phyloP scores from a whole-genome alignment of 2,113 vertebrate species.

The Gracilinanus agilis region DNA sequence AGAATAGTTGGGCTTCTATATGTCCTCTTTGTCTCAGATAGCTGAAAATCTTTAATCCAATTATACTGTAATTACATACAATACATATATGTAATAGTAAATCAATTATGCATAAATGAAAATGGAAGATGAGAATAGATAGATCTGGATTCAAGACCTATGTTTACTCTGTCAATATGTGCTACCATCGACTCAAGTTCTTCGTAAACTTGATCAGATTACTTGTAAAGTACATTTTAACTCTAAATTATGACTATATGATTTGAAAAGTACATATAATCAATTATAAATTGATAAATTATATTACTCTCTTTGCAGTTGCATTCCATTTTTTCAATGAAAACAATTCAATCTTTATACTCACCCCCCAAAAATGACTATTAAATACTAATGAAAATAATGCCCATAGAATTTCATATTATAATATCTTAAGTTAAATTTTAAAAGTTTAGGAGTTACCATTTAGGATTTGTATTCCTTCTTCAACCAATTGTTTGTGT shows the following conservation, averaged over 20 bases:
- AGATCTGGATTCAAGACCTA: too few species aligned
- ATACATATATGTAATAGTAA: too few species aligned
- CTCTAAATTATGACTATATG: neutral
- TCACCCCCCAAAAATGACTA: slow-evolving; percentile 19
- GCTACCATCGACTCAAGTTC: neutral
- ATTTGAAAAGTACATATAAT: neutral
- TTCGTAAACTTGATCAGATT: neutral
- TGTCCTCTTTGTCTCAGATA: too few species aligned
- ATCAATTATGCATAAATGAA: too few species aligned
- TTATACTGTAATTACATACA: too few species aligned
- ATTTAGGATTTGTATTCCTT: too few species aligned
- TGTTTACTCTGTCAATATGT: too few species aligned
- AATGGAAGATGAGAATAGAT: too few species aligned
- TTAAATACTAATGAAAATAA: slow-evolving; percentile 26
- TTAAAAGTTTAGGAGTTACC: neutral
- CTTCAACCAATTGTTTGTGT: neutral
- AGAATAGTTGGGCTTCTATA: neutral
- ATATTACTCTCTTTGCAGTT: slow-evolving; percentile 65
- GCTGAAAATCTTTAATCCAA: too few species aligned
- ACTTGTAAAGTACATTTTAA: neutral
- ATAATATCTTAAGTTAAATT: neutral
- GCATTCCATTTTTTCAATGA: slow-evolving; percentile 60
- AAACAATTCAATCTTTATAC: neutral
- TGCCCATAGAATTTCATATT: neutral
- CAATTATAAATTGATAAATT: slow-evolving; percentile 59